These are phyloP conservation scores for Cyrtonyx montezumae DNA, from an alignment of 2,113 vertebrate species.

Conservation along the genomic window DNA sequence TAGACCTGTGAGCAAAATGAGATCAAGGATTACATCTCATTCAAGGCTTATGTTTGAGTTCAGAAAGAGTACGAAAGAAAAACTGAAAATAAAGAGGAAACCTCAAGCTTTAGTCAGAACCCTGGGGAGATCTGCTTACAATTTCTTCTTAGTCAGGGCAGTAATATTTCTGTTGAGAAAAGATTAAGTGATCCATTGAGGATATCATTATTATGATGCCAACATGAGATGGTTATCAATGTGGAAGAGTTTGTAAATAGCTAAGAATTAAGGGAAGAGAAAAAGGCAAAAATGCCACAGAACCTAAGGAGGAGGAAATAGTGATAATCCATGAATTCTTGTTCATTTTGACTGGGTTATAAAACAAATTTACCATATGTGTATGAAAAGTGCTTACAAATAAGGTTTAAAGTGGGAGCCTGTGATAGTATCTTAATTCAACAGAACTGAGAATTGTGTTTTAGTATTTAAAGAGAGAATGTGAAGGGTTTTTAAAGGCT, in stretches of 20 bases:
- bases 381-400: neutral
- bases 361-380: neutral
- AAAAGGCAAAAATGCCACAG: neutral
- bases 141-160: neutral
- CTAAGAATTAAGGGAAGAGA: neutral
- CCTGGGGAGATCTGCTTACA: neutral
- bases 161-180: neutral
- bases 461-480: neutral
- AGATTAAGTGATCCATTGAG: neutral
- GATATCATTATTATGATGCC: neutral
- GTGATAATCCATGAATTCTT: neutral
- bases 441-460: neutral
- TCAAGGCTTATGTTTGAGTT: neutral
- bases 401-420: neutral
- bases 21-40: neutral
- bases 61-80: neutral
- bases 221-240: neutral
- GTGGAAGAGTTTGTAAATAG: neutral
- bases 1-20: neutral
- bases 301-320: neutral
- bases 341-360: neutral
- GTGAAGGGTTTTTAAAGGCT: neutral
- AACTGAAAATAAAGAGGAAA: neutral
- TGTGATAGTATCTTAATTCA: neutral
- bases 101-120: neutral